Evolutionary conservation across 2,797 vertebrate genomes (phyloP).

Genomic region (Leptatherina wallacei): DNA sequence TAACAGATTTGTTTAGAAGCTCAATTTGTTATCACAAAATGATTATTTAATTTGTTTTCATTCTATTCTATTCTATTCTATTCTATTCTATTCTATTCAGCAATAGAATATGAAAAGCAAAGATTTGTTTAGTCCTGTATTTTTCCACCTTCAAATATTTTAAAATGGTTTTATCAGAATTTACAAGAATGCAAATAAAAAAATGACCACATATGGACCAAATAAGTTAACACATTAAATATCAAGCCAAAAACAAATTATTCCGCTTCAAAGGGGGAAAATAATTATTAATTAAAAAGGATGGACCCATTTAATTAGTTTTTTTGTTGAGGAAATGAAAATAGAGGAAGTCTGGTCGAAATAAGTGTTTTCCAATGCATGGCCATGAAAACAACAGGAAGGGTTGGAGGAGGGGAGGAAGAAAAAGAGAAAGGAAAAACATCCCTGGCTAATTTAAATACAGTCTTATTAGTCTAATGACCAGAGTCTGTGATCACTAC

Average conservation of each 20-base stretch:
- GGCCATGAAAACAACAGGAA: conserved; percentile 67
- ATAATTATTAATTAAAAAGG: conserved; percentile 83
- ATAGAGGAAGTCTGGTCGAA: conserved; percentile 49
- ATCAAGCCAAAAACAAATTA: conserved; percentile 46
- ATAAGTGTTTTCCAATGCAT: conserved; percentile 69
- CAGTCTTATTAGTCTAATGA: conserved; percentile 99
- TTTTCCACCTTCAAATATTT: not conserved
- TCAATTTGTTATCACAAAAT: not conserved
- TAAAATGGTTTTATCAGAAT: not conserved
- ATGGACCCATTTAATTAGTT: conserved; percentile 77
- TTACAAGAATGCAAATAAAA: conserved; percentile 14
- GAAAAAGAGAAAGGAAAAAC: conserved; percentile 51
- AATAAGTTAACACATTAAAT: conserved; percentile 43
- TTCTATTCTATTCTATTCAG: not conserved
- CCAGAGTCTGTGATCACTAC: conserved; percentile 94
- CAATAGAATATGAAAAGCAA: not conserved
- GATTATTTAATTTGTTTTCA: not conserved
- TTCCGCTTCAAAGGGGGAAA: conserved; percentile 79
- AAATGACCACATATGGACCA: conserved; percentile 26
- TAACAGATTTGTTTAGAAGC: not conserved
- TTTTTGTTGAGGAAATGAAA: conserved; percentile 66
- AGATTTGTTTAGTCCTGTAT: not conserved
- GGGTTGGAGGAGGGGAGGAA: conserved; percentile 45
- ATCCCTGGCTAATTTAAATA: conserved; percentile 91
- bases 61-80: not conserved